Percentiles rank a stretch among this genome's conserved stretches.
Evolutionary conservation across 1,140 invertebrate species (phyloP).

Genomic region (Leptopilina clavipes): DNA sequence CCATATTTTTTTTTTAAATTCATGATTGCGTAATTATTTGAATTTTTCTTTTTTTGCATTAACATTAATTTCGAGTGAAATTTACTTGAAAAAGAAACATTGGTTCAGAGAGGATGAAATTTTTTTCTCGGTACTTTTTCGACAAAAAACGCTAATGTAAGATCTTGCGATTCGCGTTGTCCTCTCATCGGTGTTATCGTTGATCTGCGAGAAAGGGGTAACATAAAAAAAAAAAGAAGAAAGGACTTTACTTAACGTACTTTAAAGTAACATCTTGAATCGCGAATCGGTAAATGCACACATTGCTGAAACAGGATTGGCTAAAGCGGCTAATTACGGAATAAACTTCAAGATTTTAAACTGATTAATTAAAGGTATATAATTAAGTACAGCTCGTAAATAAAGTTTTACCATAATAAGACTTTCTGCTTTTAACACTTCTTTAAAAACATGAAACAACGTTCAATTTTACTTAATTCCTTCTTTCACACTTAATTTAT

Average conservation of each 20-base stretch:
- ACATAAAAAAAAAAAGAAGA: background rate
- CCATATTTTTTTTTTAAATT: too few relatives aligned
- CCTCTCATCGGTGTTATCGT: conserved; percentile 22
- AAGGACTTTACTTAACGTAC: conserved; percentile 17
- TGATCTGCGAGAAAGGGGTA: conserved; percentile 1
- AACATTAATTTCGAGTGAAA: background rate
- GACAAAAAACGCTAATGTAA: conserved; percentile 33
- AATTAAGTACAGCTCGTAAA: conserved; percentile 30
- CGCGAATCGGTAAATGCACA: conserved; percentile 1
- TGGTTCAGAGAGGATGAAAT: background rate
- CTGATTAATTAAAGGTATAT: conserved; percentile 35
- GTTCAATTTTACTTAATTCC: background rate
- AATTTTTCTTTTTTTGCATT: too few relatives aligned
- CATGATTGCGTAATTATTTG: too few relatives aligned
- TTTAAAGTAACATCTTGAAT: conserved; percentile 22
- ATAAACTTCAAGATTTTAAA: conserved; percentile 27
- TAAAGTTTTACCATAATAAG: conserved; percentile 8
- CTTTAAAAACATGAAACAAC: conserved; percentile 20
- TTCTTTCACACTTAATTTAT: background rate
- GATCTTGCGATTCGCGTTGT: conserved; percentile 26
- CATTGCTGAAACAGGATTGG: conserved; percentile 29
- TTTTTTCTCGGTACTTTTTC: conserved; percentile 11
- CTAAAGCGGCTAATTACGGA: conserved; percentile 25
- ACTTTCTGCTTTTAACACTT: conserved; percentile 31
- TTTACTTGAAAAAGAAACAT: background rate